Evolutionary conservation across 2,113 vertebrate genomes (phyloP).

Genomic region (Cynopterus brachyotis): DNA sequence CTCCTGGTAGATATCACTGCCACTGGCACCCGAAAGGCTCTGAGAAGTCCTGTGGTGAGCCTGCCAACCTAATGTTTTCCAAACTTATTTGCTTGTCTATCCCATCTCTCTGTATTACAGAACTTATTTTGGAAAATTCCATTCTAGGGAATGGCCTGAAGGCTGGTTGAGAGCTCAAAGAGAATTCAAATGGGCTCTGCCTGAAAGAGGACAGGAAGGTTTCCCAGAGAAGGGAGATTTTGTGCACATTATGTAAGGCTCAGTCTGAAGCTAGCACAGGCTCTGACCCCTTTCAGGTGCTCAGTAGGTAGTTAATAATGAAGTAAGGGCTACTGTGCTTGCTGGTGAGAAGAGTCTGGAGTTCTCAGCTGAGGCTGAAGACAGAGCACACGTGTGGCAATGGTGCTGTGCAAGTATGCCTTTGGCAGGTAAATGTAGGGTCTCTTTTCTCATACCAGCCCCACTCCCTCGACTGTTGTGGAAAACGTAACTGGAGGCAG

Average conservation of each 20-base stretch:
- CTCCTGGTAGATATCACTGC: not conserved
- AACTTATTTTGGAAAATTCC: not conserved
- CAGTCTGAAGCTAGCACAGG: not conserved
- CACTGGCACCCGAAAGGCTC: not conserved
- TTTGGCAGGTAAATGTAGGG: too few species aligned
- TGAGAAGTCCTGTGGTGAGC: not conserved
- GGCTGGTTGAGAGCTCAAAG: not conserved
- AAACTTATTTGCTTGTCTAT: not conserved
- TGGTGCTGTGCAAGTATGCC: too few species aligned
- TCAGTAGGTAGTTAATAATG: not conserved
- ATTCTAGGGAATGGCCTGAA: not conserved
- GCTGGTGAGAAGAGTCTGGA: not conserved
- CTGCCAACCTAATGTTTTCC: not conserved
- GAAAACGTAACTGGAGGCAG: not conserved
- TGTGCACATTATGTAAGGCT: not conserved
- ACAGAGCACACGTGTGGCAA: accelerated
- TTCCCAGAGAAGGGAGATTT: not conserved
- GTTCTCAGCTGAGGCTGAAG: not conserved
- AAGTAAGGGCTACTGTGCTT: not conserved
- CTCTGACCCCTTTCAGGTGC: not conserved
- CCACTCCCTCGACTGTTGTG: not conserved
- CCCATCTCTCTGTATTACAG: not conserved
- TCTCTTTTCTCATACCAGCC: not conserved
- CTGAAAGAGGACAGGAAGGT: not conserved
- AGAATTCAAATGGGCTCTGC: not conserved